Base-by-base conservation (phyloP, 2,888 invertebrate genomes). In the Chrysolina haemoptera region DNA sequence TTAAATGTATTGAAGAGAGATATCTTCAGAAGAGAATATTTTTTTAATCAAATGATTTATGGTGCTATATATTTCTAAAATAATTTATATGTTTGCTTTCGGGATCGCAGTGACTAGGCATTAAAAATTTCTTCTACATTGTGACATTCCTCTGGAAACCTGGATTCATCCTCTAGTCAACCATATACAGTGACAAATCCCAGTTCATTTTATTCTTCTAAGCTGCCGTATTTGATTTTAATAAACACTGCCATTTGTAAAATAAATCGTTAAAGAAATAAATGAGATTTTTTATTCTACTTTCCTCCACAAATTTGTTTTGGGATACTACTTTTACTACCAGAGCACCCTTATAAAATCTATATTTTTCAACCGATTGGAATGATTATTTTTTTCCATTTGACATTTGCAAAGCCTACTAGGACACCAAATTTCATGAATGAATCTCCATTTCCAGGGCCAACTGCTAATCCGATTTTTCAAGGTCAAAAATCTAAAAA, bases 231-330 rank as follows among this genome's bases (percentile, higher is more conserved):
- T 70, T 65, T 73, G 66, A 74, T 73, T 69, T 73, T 63, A 74
- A 80, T 80, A 77, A 85, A 84, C 87, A 87, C 87, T 87, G 87
- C 86, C 87, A 87, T 83, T 81, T 86, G 84, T 86, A 85, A 86
- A 85, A 85, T 86, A 86, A 85, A 85, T 73, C 69, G 74, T 74
- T 79, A 76, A 73, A 70, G 71, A 76, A 75, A 71, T 71, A 66
- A 8, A 10, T 16, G 59, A 62, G 72, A 59, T 64, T 74, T 75
- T 76, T 75, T 71, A 73, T 76, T 79, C 70, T 72, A 69, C 43
- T 14, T 43, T 14, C 14, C 43, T 43, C 0, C 43, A 3, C 12
- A 43, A 43, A 43, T 4, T 2, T 0, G 2, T 1, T 10, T 63
- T 65, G 66, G 46, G 62, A 48, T 48, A 46, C 12, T n/a, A n/a